Evolutionary conservation across 2,797 vertebrate genomes (phyloP).

Genomic region (Salmo trutta): DNA sequence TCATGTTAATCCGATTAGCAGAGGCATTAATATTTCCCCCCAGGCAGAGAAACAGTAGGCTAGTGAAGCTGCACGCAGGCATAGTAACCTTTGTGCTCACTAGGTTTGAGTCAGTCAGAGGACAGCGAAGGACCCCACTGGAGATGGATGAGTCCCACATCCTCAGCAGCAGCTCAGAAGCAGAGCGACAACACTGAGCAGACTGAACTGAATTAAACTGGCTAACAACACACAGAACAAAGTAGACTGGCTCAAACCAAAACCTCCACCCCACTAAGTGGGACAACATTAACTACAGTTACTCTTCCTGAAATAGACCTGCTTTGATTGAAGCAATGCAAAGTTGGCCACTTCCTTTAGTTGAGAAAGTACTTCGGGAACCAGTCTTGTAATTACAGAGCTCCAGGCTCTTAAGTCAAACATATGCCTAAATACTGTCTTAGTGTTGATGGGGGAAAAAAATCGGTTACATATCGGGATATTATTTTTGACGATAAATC

Average conservation of each 20-base stretch:
- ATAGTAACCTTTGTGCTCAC: conserved; percentile 63
- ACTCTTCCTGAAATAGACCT: no score
- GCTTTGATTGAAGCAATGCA: no score
- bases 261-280: not conserved
- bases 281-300: no score
- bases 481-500: no score
- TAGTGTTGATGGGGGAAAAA: no score
- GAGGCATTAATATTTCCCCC: conserved; percentile 73
- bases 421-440: no score
- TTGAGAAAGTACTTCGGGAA: no score
- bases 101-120: conserved; percentile 64
- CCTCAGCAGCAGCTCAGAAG: conserved; percentile 30
- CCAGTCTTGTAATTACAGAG: no score
- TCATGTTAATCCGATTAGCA: conserved; percentile 80
- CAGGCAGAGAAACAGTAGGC: conserved; percentile 49
- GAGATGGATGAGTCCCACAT: conserved; percentile 45
- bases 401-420: no score
- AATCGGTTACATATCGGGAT: no score
- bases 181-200: conserved; percentile 22
- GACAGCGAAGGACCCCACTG: conserved; percentile 37
- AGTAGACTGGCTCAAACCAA: not conserved
- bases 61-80: conserved; percentile 37
- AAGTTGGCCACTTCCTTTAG: no score
- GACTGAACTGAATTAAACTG: not conserved
- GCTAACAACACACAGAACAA: no score